A percentile compares a stretch with the other conserved stretches of the same genome.
phyloP scores from a whole-genome alignment of 2,888 invertebrate genomes.

The Hymenopus coronatus region DNA sequence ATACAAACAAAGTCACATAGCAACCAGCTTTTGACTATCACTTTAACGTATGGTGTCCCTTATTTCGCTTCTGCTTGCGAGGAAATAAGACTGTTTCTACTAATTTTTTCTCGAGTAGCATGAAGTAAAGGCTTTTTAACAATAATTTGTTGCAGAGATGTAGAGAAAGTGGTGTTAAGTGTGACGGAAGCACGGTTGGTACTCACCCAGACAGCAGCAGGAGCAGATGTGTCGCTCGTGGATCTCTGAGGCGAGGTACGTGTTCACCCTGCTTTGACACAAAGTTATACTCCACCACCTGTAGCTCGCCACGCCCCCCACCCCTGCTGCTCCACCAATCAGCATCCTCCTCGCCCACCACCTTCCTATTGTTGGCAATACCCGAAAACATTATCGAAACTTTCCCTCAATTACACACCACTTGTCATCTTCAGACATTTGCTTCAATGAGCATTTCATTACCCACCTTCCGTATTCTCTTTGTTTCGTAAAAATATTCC shows the following conservation, averaged over 20 bases:
- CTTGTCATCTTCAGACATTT: not conserved
- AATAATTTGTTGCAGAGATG: no score
- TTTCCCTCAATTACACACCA: not conserved
- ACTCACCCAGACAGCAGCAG: not conserved
- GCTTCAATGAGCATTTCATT: no score
- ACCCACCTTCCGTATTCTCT: no score
- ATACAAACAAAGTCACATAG: no score
- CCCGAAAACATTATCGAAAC: not conserved
- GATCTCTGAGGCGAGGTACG: not conserved
- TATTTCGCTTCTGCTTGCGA: no score
- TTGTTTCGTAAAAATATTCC: no score
- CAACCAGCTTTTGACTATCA: no score
- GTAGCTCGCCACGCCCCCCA: not conserved
- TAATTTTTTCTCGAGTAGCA: no score
- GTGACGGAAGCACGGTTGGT: not conserved
- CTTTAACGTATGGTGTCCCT: no score
- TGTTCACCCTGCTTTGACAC: not conserved
- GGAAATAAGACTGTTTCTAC: no score
- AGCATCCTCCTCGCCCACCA: not conserved
- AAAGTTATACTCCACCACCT: not conserved
- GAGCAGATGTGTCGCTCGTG: not conserved
- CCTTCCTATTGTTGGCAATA: not conserved
- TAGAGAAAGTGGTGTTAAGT: no score
- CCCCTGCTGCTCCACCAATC: not conserved
- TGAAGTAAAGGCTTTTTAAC: no score